These are phyloP conservation scores for Malthinus flaveolus DNA, from an alignment of 2,888 invertebrate genomes.

Conservation along the genomic window DNA sequence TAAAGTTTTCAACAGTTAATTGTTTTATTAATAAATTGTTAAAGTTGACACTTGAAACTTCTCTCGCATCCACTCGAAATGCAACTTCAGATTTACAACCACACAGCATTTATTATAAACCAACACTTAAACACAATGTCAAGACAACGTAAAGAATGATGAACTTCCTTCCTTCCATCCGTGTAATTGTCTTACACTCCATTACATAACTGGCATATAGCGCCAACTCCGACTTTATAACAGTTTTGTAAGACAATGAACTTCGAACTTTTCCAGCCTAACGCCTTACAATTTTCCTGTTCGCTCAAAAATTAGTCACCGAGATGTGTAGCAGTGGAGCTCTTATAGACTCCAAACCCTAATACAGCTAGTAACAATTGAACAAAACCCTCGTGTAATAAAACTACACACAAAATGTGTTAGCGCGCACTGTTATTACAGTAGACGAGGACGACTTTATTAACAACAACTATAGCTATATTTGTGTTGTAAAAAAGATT, in stretches of 20 bases:
- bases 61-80: conserved; percentile 1
- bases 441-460: too few species aligned
- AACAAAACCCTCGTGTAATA: conserved; percentile 3
- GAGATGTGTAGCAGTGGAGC: conserved; percentile 1
- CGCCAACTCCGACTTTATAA: conserved; percentile 15
- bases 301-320: conserved; percentile 13
- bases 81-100: conserved; percentile 12
- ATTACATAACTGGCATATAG: conserved; percentile 23
- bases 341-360: not conserved
- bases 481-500: too few species aligned
- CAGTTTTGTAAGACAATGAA: conserved; percentile 14
- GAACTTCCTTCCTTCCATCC: conserved; percentile 28
- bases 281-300: conserved; percentile 14
- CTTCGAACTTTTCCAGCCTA: conserved; percentile 16
- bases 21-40: conserved; percentile 5
- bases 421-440: too few species aligned
- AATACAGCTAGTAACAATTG: conserved; percentile 1
- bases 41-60: conserved; percentile 3
- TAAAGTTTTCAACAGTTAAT: not conserved
- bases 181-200: conserved; percentile 27
- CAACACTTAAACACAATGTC: conserved; percentile 17
- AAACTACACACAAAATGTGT: not conserved
- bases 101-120: conserved; percentile 12
- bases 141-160: conserved; percentile 25
- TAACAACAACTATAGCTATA: too few species aligned